Conservation (phyloP, 2,113 vertebrate genomes). For the Regulus satrapa region DNA sequence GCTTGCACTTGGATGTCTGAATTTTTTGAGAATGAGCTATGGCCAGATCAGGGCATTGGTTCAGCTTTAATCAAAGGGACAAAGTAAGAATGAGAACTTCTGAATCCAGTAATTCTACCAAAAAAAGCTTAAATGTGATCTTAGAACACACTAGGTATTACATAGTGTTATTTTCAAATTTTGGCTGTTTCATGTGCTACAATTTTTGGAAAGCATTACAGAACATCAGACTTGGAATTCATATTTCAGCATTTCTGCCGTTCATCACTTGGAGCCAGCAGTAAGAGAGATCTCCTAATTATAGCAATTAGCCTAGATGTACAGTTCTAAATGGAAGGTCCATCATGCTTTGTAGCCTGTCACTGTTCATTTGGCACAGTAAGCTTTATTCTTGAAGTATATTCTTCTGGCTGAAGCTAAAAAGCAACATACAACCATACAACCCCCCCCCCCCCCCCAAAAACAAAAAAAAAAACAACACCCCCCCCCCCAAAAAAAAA, state of each 20-base stretch:
- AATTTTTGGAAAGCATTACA: background rate
- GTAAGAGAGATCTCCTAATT: background rate
- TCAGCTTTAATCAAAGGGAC: background rate
- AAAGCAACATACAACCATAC: background rate
- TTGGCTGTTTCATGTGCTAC: background rate
- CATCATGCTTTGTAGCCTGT: background rate
- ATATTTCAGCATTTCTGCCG: background rate
- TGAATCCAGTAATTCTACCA: background rate
- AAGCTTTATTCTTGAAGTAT: background rate
- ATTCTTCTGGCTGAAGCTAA: background rate
- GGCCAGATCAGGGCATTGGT: background rate
- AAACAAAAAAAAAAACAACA: no score
- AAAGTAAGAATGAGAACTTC: background rate
- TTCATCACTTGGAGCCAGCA: background rate
- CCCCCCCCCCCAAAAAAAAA: no score
- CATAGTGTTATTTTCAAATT: background rate
- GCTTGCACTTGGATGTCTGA: background rate
- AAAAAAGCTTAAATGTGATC: background rate
- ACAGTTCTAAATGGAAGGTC: background rate
- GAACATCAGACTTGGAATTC: background rate
- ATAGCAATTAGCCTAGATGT: background rate
- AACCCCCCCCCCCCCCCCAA: rapidly evolving
- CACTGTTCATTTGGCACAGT: background rate
- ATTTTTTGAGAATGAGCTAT: background rate
- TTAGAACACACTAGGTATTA: background rate